phyloP scores from a whole-genome alignment of 2,888 invertebrate species.

The Stramonita haemastoma region DNA sequence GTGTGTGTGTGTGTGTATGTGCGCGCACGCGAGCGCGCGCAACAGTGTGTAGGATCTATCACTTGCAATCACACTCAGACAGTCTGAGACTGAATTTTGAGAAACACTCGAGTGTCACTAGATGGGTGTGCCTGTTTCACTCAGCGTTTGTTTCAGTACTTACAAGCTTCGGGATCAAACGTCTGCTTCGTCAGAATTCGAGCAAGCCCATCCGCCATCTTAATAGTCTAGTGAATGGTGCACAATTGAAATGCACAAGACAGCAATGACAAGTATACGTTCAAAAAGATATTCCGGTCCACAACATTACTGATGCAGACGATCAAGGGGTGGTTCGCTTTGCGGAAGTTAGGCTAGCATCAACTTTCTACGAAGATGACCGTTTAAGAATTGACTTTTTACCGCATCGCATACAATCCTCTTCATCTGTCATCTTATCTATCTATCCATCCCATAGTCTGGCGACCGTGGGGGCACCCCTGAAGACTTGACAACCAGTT shows the following conservation, averaged over 20 bases:
- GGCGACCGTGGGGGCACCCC: too few species aligned
- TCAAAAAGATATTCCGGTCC: not conserved
- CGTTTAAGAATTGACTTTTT: slow-evolving; percentile 21
- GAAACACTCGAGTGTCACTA: too few species aligned
- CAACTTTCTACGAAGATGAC: not conserved
- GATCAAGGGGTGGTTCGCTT: slow-evolving; percentile 20
- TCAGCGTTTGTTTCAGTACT: slow-evolving; percentile 41
- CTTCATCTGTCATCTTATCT: too few species aligned
- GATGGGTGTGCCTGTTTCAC: too few species aligned
- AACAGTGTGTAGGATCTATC: too few species aligned
- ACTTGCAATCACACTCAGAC: too few species aligned
- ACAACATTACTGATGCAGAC: slow-evolving; percentile 11
- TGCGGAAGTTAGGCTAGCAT: not conserved
- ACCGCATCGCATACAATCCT: not conserved
- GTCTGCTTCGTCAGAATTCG: slow-evolving; percentile 63
- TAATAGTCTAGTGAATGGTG: not conserved
- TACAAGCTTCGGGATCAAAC: slow-evolving; percentile 69
- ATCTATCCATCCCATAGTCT: too few species aligned
- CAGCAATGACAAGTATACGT: not conserved
- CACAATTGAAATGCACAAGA: too few species aligned
- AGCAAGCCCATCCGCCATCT: slow-evolving; percentile 57
- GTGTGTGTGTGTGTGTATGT: too few species aligned
- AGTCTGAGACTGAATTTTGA: too few species aligned
- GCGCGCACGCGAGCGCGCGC: too few species aligned
- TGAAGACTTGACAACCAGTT: too few species aligned